Percentiles rank a stretch among this genome's conserved stretches.
phyloP scores from a whole-genome alignment of 2,113 vertebrate genomes.

The Oxyruncus cristatus region DNA sequence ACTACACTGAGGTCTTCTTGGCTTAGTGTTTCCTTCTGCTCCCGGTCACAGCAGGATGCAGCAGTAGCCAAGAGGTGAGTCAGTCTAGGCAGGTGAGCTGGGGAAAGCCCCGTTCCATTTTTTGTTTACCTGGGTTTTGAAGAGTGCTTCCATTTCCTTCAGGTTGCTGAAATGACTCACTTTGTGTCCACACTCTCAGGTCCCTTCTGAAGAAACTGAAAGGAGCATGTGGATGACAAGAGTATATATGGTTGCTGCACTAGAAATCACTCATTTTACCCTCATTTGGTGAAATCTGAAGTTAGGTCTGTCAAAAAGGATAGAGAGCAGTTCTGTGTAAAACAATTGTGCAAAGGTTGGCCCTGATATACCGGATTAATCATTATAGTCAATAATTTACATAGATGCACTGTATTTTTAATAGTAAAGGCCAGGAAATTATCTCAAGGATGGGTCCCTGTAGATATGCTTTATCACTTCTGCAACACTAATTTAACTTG shows the following conservation, averaged over 20 bases:
- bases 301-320: background rate
- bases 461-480: background rate
- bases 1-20: background rate
- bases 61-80: background rate
- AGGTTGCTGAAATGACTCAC: background rate
- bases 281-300: background rate
- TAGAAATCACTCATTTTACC: background rate
- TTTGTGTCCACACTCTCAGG: background rate
- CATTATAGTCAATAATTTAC: background rate
- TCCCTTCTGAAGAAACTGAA: background rate
- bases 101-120: background rate
- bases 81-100: background rate
- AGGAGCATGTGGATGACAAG: background rate
- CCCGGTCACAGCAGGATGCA: background rate
- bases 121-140: background rate
- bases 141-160: background rate
- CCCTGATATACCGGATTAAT: background rate
- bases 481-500: background rate
- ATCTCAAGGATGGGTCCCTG: background rate
- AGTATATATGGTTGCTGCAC: accelerated
- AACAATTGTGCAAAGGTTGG: background rate
- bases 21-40: background rate
- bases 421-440: background rate
- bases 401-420: background rate
- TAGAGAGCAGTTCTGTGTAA: background rate